Percentiles rank a stretch among this genome's conserved stretches.
These are phyloP conservation scores for Poeciliopsis turneri DNA, from an alignment of 2,797 vertebrate genomes.

Conservation along the genomic window DNA sequence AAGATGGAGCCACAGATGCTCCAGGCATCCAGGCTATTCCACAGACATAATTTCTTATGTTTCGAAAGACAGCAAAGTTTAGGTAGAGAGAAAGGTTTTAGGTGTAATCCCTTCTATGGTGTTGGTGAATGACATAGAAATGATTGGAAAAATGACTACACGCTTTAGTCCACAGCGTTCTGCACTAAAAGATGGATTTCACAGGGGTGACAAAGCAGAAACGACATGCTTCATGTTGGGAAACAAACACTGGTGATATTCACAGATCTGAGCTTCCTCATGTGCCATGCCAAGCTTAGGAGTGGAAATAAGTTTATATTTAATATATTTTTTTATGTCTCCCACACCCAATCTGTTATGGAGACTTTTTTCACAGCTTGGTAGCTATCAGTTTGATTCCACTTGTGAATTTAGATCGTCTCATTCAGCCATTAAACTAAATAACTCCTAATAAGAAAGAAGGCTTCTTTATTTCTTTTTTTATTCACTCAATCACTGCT, in stretches of 20 bases:
- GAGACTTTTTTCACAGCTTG: slow-evolving; percentile 5
- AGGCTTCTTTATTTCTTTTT: slow-evolving; percentile 1
- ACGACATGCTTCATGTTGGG: slow-evolving; percentile 2
- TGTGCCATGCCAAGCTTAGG: background rate
- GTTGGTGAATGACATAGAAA: background rate
- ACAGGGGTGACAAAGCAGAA: background rate
- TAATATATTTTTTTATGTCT: background rate
- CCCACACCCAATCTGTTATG: slow-evolving; percentile 2
- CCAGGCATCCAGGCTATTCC: background rate
- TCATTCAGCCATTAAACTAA: background rate
- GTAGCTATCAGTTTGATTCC: background rate
- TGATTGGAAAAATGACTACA: background rate
- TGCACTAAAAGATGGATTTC: background rate
- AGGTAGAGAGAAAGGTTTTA: background rate
- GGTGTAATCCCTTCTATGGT: background rate
- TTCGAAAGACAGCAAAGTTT: background rate
- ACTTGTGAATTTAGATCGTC: background rate
- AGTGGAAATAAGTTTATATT: background rate
- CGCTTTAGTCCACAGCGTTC: background rate
- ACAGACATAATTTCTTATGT: background rate
- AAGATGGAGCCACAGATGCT: background rate
- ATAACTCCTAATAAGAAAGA: background rate
- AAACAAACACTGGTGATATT: slow-evolving; percentile 5
- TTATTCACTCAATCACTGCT: background rate
- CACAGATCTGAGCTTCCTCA: background rate